phyloP scores from a whole-genome alignment of 2,113 vertebrate species.

The Oostethus manadensis region DNA sequence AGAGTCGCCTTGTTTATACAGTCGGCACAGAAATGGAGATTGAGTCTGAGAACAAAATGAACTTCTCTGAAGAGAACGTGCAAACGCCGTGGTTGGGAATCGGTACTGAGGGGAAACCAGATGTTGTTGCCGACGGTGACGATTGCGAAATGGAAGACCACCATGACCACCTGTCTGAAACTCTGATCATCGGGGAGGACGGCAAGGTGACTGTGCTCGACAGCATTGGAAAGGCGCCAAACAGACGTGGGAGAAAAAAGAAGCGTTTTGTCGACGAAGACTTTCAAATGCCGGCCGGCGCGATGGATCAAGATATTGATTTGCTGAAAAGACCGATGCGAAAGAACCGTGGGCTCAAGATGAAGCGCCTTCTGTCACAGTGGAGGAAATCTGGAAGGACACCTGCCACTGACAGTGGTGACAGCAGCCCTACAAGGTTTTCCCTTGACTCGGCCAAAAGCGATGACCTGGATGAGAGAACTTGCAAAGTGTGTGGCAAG shows the following conservation, averaged over 20 bases:
- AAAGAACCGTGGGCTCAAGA: slow-evolving; percentile 63
- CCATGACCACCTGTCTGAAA: slow-evolving; percentile 17
- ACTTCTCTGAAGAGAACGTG: slow-evolving; percentile 18
- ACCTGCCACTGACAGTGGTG: not conserved
- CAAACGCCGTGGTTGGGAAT: slow-evolving; percentile 45
- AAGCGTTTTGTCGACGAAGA: slow-evolving; percentile 35
- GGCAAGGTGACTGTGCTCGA: slow-evolving; percentile 52
- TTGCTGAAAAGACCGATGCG: slow-evolving; percentile 48
- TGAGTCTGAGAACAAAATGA: slow-evolving; percentile 54
- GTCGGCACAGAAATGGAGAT: slow-evolving; percentile 64
- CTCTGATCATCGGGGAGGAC: slow-evolving; percentile 58
- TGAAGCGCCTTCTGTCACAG: slow-evolving; percentile 62
- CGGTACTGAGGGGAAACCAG: slow-evolving; percentile 40
- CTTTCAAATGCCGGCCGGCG: slow-evolving; percentile 16
- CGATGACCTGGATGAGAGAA: slow-evolving; percentile 44
- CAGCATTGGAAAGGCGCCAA: slow-evolving; percentile 26
- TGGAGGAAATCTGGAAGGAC: slow-evolving; percentile 49
- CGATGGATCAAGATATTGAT: slow-evolving; percentile 7
- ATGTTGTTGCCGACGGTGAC: slow-evolving; percentile 15
- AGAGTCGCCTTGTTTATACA: slow-evolving; percentile 46
- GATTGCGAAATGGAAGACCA: slow-evolving; percentile 13
- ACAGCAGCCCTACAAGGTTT: slow-evolving; percentile 12
- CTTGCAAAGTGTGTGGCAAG: slow-evolving; percentile 52
- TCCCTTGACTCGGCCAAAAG: slow-evolving; percentile 16
- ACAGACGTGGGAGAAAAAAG: slow-evolving; percentile 46